Evolutionary conservation across 2,888 invertebrate genomes (phyloP), one percentile per base, ranked within the genome.

Genomic region (Oscheius sp.): DNA sequence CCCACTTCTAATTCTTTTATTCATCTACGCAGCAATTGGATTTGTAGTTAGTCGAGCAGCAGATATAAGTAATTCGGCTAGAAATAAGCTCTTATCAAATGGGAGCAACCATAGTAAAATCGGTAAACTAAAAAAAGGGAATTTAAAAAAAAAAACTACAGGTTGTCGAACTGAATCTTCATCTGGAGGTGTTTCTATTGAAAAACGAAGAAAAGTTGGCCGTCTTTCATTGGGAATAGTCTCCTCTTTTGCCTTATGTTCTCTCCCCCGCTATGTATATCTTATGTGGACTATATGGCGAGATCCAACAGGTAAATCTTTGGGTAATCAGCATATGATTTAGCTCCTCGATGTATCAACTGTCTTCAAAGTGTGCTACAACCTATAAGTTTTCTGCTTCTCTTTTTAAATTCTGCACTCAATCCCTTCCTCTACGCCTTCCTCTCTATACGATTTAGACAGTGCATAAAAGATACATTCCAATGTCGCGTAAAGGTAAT

Each of bases 351-450:
- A 41, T 82, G 81, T 49, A 54, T 82, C 33, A 74, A 77, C 51
- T 81, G 81, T 56, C 44, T 77, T 28, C 74, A 74, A 57, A 81
- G 73, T 14, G 73, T 85, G 33, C 67, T 83, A 2, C 85, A 85
- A 36, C 94, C 94, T 0, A 89, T 93, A 71, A 93, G 93, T 26
- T 94, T 93, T 87, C 90, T 94, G 71, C 90, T 93, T 78, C 91
- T 94, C 47, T 95, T 94, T 87, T 91, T 92, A 87, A 94, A 94
- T 89, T 94, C 93, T 20, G 94, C 92, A 54, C 90, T 94, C 73
- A 94, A 95, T 88, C 94, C 94, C 0, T 88, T 94, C 61, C 89
- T 95, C 8, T 95, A 94, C 87, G 94, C 94, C 2, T 93, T 94
- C 86, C 89, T 94, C 62, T 91, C 91, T 2, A 91, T 91, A 72